These are phyloP conservation scores for Crocidura indochinensis DNA, from an alignment of 2,797 vertebrate genomes.

Conservation along the genomic window DNA sequence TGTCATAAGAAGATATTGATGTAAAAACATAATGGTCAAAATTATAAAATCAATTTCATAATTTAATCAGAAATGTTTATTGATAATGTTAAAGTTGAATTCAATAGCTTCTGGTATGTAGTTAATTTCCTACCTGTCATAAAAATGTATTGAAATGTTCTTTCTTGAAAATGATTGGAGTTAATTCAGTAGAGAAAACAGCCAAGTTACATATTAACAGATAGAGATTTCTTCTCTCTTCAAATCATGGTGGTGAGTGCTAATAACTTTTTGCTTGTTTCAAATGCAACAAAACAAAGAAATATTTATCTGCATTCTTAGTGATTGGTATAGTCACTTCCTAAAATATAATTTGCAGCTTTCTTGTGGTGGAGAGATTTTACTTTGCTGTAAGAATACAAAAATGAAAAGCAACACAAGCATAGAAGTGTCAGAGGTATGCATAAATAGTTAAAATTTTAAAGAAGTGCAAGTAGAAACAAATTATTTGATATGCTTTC, in stretches of 20 bases:
- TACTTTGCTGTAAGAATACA: constrained; percentile 9
- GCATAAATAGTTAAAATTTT: constrained; percentile 29
- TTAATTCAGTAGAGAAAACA: constrained; percentile 85
- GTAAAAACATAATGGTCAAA: constrained; percentile 93
- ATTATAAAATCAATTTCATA: constrained; percentile 94
- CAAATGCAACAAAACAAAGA: background rate
- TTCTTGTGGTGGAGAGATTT: constrained; percentile 36
- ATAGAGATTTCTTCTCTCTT: constrained; percentile 69
- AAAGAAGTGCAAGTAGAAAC: background rate
- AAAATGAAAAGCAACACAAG: background rate
- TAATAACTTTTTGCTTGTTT: constrained; percentile 61
- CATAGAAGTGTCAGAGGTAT: background rate
- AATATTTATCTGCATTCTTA: background rate
- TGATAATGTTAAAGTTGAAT: constrained; percentile 93
- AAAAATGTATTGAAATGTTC: constrained; percentile 90
- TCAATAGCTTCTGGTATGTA: constrained; percentile 91
- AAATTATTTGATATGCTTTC: constrained; percentile 50
- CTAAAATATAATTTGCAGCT: constrained; percentile 9
- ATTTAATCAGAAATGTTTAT: constrained; percentile 95
- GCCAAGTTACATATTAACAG: constrained; percentile 77
- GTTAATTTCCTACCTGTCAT: constrained; percentile 92
- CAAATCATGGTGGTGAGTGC: constrained; percentile 54
- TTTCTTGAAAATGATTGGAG: constrained; percentile 88
- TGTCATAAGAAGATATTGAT: constrained; percentile 93
- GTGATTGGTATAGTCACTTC: background rate